Base-by-base conservation (phyloP, 2,113 vertebrate genomes). In the Ascaphus truei region DNA sequence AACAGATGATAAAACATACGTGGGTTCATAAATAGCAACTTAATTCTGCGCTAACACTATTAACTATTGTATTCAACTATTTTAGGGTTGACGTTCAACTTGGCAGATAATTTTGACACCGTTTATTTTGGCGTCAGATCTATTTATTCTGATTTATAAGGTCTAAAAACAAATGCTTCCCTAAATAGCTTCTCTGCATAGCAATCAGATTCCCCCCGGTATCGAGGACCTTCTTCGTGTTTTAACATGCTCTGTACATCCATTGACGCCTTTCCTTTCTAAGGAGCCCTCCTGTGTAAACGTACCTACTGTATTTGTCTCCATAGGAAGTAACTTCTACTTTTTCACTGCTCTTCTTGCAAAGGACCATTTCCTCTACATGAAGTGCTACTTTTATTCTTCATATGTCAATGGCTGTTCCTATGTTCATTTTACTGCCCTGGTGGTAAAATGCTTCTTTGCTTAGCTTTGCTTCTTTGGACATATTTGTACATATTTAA, bases 231-330 rank as follows among this genome's bases (percentile, higher is more conserved):
- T 12, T 10, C 62, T n/a, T 20, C 34, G 3, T 29, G 50, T 22
- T 53, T 23, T 33, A 31, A 31, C 51, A 15, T 67, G 9, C n/a
- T n/a, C n/a, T n/a, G n/a, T n/a, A n/a, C n/a, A n/a, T n/a, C n/a
- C n/a, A n/a, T n/a, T n/a, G n/a, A n/a, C n/a, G n/a, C 29, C 15
- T 2, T 41, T 7, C 8, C 64, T n/a, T 43, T 25, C 20, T 23
- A 50, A 48, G 60, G 33, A 48, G 47, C 48, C 22, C 26, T 64
- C 45, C 61, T 52, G 45, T n/a, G 61, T 51, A 36, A 64, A 37
- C 26, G 20, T 20, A n/a, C 25, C 3, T 26, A 37, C 39, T 62
- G 20, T n/a, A n/a, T 48, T 26, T 33, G 18, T 48, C 41, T 45
- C 37, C 6, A 7, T 22, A 16, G 41, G 41, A 62, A 43, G 41